Evolutionary conservation across 2,113 vertebrate species (phyloP).

Genomic region (Ammodytes dubius): DNA sequence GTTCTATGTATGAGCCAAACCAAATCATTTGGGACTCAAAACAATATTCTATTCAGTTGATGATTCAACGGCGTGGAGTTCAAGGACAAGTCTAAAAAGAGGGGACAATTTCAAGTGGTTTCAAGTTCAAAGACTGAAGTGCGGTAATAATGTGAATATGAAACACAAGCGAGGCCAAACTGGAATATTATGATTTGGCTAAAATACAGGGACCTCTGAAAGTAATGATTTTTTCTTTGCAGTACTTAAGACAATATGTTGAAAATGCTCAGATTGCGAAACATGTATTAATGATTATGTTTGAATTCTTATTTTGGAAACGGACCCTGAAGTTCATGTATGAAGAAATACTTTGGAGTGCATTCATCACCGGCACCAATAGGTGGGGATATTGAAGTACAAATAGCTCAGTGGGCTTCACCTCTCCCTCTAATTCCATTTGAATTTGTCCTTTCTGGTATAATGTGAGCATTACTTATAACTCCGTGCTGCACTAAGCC

Average conservation of each 20-base stretch:
- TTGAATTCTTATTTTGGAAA: constrained; percentile 33
- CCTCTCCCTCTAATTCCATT: constrained; percentile 63
- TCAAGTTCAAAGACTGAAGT: constrained; percentile 1
- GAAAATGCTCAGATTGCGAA: constrained; percentile 17
- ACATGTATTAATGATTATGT: constrained; percentile 34
- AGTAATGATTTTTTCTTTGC: background rate
- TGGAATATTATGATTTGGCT: background rate
- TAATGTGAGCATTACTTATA: constrained; percentile 80
- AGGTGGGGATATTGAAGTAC: constrained; percentile 82
- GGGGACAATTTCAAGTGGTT: background rate
- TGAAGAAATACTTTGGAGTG: constrained; percentile 46
- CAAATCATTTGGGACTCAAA: background rate
- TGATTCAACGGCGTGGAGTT: constrained; percentile 1
- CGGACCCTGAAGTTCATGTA: background rate
- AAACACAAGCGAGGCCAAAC: constrained; percentile 22
- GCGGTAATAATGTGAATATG: background rate
- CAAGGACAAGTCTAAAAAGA: constrained; percentile 7
- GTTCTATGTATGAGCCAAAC: background rate
- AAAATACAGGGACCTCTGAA: constrained; percentile 1
- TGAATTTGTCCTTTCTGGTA: constrained; percentile 80
- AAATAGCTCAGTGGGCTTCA: constrained; percentile 59
- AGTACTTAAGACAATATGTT: background rate
- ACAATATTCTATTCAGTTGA: background rate
- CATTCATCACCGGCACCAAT: constrained; percentile 73
- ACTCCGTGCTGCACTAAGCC: constrained; percentile 80